Percentiles rank a stretch among this genome's conserved stretches.
These are phyloP conservation scores for Caenorhabditis latens DNA, from an alignment of 1,140 invertebrate genomes.

Conservation along the genomic window DNA sequence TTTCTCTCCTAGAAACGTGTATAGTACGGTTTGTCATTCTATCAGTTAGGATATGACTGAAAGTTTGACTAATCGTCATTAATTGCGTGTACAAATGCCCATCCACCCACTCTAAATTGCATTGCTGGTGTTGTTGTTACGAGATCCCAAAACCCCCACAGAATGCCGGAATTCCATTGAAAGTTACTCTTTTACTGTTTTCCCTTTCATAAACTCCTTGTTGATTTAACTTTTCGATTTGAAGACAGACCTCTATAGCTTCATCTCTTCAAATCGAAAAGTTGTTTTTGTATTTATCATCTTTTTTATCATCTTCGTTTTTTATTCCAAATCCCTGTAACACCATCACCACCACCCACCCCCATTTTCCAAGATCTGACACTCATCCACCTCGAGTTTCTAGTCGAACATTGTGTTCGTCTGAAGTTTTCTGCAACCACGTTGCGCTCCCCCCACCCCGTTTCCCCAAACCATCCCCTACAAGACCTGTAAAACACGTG, in stretches of 20 bases:
- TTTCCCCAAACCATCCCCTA: neutral
- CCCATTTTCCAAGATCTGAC: conserved; percentile 37
- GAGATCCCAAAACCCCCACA: conserved; percentile 40
- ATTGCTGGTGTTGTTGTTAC: conserved; percentile 56
- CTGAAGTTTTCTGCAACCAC: conserved; percentile 13
- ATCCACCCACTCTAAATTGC: conserved; percentile 40
- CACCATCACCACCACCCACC: conserved; percentile 13
- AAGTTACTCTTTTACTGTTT: conserved; percentile 4
- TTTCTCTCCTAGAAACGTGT: conserved; percentile 6
- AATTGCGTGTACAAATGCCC: conserved; percentile 49
- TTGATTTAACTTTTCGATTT: conserved; percentile 32
- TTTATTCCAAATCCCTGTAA: conserved; percentile 31
- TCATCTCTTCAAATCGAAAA: neutral
- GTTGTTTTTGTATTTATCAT: conserved; percentile 29
- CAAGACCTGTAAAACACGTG: conserved; percentile 47
- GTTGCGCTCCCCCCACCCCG: neutral
- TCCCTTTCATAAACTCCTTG: conserved; percentile 25
- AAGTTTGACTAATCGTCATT: neutral
- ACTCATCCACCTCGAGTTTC: conserved; percentile 17
- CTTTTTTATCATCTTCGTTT: conserved; percentile 37
- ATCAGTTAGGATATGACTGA: neutral
- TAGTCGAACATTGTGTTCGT: neutral
- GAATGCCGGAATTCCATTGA: conserved; percentile 15
- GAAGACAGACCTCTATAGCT: neutral
- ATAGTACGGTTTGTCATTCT: neutral